Percentiles rank a stretch among this genome's conserved stretches.
Evolutionary conservation across 2,888 invertebrate species (phyloP).

Genomic region (Sylvicola cinctus): DNA sequence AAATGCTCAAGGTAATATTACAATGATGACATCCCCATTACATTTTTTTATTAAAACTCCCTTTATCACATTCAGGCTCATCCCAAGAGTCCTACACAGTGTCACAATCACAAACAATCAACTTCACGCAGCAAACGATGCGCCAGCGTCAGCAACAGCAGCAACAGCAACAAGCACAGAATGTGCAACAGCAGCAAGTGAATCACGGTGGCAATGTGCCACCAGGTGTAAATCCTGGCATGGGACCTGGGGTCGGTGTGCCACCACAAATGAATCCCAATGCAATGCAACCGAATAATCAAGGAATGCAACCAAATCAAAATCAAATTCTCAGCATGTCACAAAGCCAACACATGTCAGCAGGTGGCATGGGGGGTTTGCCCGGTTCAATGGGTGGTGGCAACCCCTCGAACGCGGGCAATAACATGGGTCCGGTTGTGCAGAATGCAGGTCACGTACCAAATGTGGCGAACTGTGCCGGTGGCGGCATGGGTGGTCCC

Average conservation of each 20-base stretch:
- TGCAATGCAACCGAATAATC: not conserved
- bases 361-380: not conserved
- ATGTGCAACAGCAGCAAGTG: conserved; percentile 7
- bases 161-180: conserved; percentile 17
- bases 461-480: too few relatives aligned
- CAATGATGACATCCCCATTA: too few relatives aligned
- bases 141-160: conserved; percentile 21
- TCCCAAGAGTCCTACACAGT: conserved; percentile 39
- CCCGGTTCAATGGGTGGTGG: not conserved
- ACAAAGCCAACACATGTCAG: conserved; percentile 5
- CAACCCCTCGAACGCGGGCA: not conserved
- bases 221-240: not conserved
- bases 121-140: conserved; percentile 50
- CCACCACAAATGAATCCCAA: not conserved
- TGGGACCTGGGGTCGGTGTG: not conserved
- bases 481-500: not conserved
- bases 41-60: too few relatives aligned
- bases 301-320: not conserved
- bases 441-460: too few relatives aligned
- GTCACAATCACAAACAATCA: conserved; percentile 70
- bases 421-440: too few relatives aligned
- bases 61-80: conserved; percentile 18
- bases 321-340: conserved; percentile 1
- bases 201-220: not conserved
- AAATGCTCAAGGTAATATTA: conserved; percentile 22